phyloP scores from a whole-genome alignment of 1,140 invertebrate species.

The Fopius arisanus region DNA sequence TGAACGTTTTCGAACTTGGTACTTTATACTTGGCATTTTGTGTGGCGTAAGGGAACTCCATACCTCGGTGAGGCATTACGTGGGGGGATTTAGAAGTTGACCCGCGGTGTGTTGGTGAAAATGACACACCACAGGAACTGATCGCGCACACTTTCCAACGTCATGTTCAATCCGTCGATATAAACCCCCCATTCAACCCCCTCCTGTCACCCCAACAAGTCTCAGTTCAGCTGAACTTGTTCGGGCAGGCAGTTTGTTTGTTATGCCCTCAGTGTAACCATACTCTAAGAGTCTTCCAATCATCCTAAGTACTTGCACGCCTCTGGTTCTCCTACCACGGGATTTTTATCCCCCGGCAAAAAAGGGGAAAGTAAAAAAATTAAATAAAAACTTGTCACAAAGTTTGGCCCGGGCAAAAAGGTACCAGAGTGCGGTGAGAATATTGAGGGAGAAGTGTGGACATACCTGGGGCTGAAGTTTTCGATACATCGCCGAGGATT shows the following conservation, averaged over 20 bases:
- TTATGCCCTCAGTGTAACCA: conserved; percentile 31
- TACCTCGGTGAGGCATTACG: conserved; percentile 50
- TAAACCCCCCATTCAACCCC: conserved; percentile 27
- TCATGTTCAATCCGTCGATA: conserved; percentile 50
- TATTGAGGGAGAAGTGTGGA: conserved; percentile 27
- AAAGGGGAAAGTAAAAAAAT: background rate
- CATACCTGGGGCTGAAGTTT: conserved; percentile 4
- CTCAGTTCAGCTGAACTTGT: conserved; percentile 8
- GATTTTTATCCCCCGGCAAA: background rate
- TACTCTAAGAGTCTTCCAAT: conserved; percentile 43
- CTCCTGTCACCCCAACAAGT: background rate
- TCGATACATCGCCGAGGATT: conserved; percentile 17
- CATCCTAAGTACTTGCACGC: conserved; percentile 49
- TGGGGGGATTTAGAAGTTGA: conserved; percentile 55
- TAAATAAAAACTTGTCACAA: conserved; percentile 2
- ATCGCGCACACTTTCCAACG: conserved; percentile 21
- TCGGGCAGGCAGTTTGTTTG: conserved; percentile 37
- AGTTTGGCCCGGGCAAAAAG: background rate
- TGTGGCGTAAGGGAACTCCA: conserved; percentile 35
- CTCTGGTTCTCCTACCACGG: conserved; percentile 3
- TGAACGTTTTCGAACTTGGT: conserved; percentile 58
- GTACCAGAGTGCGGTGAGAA: conserved; percentile 29
- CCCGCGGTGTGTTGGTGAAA: conserved; percentile 16
- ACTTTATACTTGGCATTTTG: conserved; percentile 43
- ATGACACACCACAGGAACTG: background rate